Conservation (phyloP, 1,140 invertebrate genomes). For the Sarcophaga peregrina region DNA sequence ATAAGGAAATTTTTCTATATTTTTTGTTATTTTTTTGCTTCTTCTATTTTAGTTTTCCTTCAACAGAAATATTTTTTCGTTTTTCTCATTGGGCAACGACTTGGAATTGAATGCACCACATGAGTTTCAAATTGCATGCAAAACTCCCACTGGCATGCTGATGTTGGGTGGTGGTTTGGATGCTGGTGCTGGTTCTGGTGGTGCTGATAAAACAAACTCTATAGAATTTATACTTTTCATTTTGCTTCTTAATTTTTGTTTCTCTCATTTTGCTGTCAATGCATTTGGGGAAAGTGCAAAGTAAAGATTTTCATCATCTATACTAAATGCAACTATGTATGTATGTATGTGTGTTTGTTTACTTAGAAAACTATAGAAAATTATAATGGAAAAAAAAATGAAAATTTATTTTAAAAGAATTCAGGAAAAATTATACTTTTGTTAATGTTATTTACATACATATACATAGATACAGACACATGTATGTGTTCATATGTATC, state of each 20-base stretch:
- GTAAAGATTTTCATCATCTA: constrained; percentile 24
- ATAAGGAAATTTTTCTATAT: background rate
- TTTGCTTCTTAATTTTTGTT: too few species aligned
- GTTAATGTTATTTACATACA: background rate
- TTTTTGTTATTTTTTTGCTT: too few species aligned
- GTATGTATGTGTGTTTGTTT: too few species aligned
- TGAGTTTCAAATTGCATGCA: background rate
- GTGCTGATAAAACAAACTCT: constrained; percentile 1
- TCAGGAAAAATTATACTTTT: constrained; percentile 3
- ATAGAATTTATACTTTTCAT: background rate
- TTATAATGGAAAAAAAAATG: too few species aligned
- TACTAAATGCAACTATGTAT: background rate
- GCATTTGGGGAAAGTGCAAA: constrained; percentile 26
- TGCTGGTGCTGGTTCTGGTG: background rate
- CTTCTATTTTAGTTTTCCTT: too few species aligned
- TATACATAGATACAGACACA: too few species aligned
- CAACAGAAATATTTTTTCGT: background rate
- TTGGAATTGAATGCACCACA: constrained; percentile 24
- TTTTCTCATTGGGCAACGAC: background rate
- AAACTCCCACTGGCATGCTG: background rate
- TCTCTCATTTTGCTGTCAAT: constrained; percentile 1
- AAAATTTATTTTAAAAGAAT: too few species aligned
- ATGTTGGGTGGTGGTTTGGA: background rate
- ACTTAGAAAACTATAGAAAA: too few species aligned
- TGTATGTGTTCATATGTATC: too few species aligned